phyloP scores from a whole-genome alignment of 2,113 vertebrate genomes.

The Stigmatopora argus region DNA sequence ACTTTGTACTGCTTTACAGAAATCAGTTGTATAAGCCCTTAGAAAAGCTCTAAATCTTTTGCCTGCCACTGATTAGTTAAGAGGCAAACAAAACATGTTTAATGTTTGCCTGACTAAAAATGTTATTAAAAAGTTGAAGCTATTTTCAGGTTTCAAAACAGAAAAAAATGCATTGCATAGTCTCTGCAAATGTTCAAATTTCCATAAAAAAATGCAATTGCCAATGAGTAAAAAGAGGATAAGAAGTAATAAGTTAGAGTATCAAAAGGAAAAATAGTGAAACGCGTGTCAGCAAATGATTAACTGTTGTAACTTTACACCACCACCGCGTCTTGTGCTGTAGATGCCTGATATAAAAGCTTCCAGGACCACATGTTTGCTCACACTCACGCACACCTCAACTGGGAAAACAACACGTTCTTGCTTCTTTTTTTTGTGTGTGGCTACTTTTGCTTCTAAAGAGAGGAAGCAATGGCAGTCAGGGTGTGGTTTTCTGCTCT shows the following conservation, averaged over 20 bases:
- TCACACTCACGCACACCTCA: constrained; percentile 1
- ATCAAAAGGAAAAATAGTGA: neutral
- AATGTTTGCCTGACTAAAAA: neutral
- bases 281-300: neutral
- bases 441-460: neutral
- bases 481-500: constrained; percentile 35
- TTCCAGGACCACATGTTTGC: constrained; percentile 32
- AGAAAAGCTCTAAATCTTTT: neutral
- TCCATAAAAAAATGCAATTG: neutral
- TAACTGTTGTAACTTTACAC: constrained; percentile 26
- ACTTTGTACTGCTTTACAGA: constrained; percentile 19
- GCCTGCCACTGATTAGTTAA: neutral
- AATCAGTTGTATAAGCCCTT: neutral
- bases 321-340: constrained; percentile 21
- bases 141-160: neutral
- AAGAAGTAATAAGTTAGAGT: neutral
- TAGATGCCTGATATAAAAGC: constrained; percentile 20
- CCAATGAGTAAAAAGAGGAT: neutral
- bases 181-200: neutral
- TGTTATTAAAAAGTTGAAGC: neutral
- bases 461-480: constrained; percentile 39
- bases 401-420: neutral
- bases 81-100: neutral
- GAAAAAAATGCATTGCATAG: neutral
- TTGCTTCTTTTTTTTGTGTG: neutral